These are phyloP conservation scores for Pitta sordida DNA, from an alignment of 2,113 vertebrate genomes.

Conservation along the genomic window DNA sequence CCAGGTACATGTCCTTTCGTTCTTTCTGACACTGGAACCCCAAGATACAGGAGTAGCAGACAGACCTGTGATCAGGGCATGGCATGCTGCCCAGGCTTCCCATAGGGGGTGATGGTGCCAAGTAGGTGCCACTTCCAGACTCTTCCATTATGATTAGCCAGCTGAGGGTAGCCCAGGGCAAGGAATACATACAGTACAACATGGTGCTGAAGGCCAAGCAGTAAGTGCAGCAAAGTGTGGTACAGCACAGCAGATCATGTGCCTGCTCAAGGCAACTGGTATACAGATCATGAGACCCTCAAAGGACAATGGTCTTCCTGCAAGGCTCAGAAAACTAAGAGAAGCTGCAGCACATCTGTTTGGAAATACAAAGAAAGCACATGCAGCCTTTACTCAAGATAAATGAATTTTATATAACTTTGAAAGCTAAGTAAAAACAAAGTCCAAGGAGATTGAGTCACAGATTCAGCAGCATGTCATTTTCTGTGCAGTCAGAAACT, in stretches of 20 bases:
- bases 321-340: neutral
- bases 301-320: fast-evolving
- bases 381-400: neutral
- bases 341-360: neutral
- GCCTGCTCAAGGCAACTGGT: neutral
- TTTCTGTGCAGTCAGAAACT: neutral
- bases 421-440: neutral
- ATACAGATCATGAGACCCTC: fast-evolving
- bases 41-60: fast-evolving
- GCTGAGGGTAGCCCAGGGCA: neutral
- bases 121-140: neutral
- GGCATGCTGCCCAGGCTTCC: neutral
- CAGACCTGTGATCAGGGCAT: neutral
- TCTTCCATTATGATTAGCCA: neutral
- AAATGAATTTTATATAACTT: neutral
- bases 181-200: neutral
- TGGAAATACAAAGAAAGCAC: neutral
- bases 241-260: neutral
- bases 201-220: neutral
- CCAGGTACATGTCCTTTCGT: neutral
- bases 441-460: neutral
- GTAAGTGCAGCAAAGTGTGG: fast-evolving
- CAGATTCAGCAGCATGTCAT: neutral
- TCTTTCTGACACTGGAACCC: neutral
- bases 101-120: fast-evolving